Base-by-base conservation (phyloP, 2,888 invertebrate genomes). In the Standfussiana lucernea region DNA sequence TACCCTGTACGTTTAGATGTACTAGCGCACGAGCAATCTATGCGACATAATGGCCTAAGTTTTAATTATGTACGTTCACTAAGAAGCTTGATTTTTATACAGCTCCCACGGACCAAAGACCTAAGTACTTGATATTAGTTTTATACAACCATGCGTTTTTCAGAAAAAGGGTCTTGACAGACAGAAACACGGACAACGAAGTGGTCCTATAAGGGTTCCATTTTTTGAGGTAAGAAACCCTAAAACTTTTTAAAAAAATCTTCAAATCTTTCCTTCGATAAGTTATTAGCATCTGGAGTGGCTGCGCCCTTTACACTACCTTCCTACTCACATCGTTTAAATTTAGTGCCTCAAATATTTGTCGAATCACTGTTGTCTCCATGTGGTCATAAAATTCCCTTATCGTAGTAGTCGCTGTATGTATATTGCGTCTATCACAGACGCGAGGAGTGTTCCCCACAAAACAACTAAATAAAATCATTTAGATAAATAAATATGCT, bases 391-490 rank as follows among this genome's bases (percentile, higher is more conserved):
- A 59, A 45, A 37, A 37, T 4, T 28, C 2, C 0, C 28, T 18
- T 59, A 75, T 37, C 32, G 5, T 28, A 7, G 6, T 37, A 47
- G 28, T 73, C 59, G 37, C 28, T 47, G 28, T 13, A 37, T 47
- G 28, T 13, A 37, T 28, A 72, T 42, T 35, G 35, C 15, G 8
- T 37, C 8, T 65, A 53, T 37, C 76, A 76, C 35, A n/a, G 37
- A 18, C 45, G n/a, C 37, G 10, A 37, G 45, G 37, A 32, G 77
- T 77, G 77, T 32, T 45, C 45, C 37, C 37, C n/a, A 18, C 13
- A 8, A 67, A 56, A 77, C 15, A 66, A 56, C 37, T 10, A 77
- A 66, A 77, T 56, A 77, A 45, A 76, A 6, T n/a, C 10, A 67
- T 76, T 56, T 28, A 66, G 65, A 37, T 76, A 76, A 64, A 37